Base-by-base conservation (phyloP, 2,797 vertebrate species). In the Mastacembelus armatus region DNA sequence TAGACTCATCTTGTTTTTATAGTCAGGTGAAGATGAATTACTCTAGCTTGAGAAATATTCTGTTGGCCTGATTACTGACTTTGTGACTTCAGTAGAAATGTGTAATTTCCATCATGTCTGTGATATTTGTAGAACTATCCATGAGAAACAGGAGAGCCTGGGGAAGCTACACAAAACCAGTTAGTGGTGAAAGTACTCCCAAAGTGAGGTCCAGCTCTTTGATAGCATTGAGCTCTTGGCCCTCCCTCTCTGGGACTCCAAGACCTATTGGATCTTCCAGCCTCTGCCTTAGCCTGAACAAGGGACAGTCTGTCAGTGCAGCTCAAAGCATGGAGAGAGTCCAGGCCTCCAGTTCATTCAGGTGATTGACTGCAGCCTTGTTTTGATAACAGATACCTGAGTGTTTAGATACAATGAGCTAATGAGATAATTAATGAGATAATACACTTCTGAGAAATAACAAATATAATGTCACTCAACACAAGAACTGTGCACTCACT, bases 71-170 rank as follows among this genome's bases (percentile, higher is more conserved):
- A n/a, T n/a, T n/a, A n/a, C n/a, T n/a, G n/a, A n/a, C n/a, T n/a
- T n/a, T n/a, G n/a, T 22, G 2, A 22, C 22, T 22, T 4, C 33
- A 35, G 33, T 14, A 11, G 14, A 35, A 35, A 14, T 12, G 11
- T 33, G 7, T 33, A 3, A 33, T 3, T 33, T 4, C 14, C 35
- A 38, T 58, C 9, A 9, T 1, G 18, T 58, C 4, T 78, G 32
- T 44, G 14, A 30, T 27, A 2, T 84, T 77, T 89, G 49, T 87
- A 96, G 94, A 83, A 49, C 57, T 80, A 7, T 75, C 88, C 26
- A 19, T 96, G 70, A 93, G 86, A 70, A 88, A 19, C 66, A 93
- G 92, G 63, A 89, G 85, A 38, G 84, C 90, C 0, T 96, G 95
- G 95, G 78, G 89, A 71, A 92, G 88, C 48, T 85, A 77, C 69